Base-by-base conservation (phyloP, 2,888 invertebrate genomes). In the Hofmannophila pseudospretella region DNA sequence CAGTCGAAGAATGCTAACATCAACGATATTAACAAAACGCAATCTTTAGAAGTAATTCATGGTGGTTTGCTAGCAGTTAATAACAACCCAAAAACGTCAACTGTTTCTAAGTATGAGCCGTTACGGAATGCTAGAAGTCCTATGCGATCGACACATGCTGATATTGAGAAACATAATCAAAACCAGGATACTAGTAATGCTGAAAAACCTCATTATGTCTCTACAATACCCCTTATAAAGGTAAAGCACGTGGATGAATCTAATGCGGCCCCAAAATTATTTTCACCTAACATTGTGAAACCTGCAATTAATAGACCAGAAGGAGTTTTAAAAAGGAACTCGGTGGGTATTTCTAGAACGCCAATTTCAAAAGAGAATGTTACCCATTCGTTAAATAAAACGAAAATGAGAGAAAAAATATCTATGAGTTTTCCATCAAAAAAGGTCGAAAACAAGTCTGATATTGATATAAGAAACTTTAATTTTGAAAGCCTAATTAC, bases 401-500 rank as follows among this genome's bases (percentile, higher is more conserved):
- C 42, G 7, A 82, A 74, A 58, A 54, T 39, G 36, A 70, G 60
- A 48, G 82, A 85, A 10, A 73, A 61, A 56, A 32, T 48, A 22
- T 55, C 43, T 37, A 39, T 31, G 23, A 67, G 47, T 41, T 39
- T 39, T 23, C 36, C 57, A n/a, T 44, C 51, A 8, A 80, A 70
- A 61, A 56, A 37, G n/a, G 7, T 45, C 19, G 72, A 75, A 32
- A 46, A 54, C 8, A 79, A 75, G 54, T 33, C 66, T 8, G 81
- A 82, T 48, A 67, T 54, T 34, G 87, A 86, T 39, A 64, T 72
- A 12, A 66, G 76, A 36, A 77, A 77, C 45, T 88, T 77, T 42
- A 88, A 88, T 70, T 88, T 86, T 56, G 88, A 88, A 59, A 86
- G 77, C 52, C 54, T 88, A 26, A 88, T 88, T 55, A 86, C 88